Conservation (phyloP, 2,797 vertebrate species). For the Lithobates pipiens region DNA sequence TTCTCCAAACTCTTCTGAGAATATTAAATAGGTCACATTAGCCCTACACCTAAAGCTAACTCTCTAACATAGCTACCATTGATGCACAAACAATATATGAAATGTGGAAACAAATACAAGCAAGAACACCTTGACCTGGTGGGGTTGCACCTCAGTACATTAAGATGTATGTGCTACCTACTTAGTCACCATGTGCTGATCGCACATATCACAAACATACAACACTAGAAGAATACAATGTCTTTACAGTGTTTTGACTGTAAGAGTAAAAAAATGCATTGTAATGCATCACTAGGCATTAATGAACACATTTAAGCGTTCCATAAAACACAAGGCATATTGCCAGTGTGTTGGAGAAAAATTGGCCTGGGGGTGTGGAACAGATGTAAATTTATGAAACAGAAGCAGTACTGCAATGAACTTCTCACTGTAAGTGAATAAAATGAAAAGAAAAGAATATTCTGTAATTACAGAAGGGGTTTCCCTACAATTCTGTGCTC, state of each 20-base stretch:
- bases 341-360: background rate
- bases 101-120: too few relatives aligned
- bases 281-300: conserved; percentile 22
- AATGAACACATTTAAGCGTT: conserved; percentile 39
- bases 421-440: background rate
- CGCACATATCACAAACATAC: background rate
- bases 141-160: too few relatives aligned
- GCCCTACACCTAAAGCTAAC: too few relatives aligned
- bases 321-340: conserved; percentile 40
- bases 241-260: background rate
- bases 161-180: too few relatives aligned
- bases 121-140: too few relatives aligned
- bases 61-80: too few relatives aligned
- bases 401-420: background rate
- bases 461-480: background rate
- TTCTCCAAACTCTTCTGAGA: too few relatives aligned
- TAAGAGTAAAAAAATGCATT: background rate
- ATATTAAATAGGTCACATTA: too few relatives aligned
- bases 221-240: background rate
- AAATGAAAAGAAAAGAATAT: background rate
- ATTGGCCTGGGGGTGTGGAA: conserved; percentile 10
- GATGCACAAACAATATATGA: too few relatives aligned
- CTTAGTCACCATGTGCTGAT: background rate
- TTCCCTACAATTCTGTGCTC: background rate
- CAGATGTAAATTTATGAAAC: conserved; percentile 34